Evolutionary conservation across 2,113 vertebrate species (phyloP), one percentile per base, ranked within the genome.

Genomic region (Grammomys dolichurus): DNA sequence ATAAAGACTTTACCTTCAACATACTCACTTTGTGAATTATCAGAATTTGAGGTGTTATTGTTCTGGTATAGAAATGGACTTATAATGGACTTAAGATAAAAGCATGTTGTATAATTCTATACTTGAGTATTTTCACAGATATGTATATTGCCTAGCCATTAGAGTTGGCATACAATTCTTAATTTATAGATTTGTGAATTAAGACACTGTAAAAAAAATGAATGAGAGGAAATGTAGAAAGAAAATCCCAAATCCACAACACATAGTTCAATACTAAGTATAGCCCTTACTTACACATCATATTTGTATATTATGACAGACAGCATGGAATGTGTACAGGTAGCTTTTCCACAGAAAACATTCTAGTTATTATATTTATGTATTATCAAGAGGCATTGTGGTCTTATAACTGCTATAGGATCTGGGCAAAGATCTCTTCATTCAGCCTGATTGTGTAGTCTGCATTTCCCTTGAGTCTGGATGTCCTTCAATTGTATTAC

Each of bases 351-450:
- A 13, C 3, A 40, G 46, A 67, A 90, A 58, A 60, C 20, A 60
- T 60, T 60, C 80, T 63, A 28, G 8, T 14, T 63, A 3, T 40
- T 7, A 2, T 70, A 40, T 91, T 46, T 20, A 31, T 40, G 0
- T 56, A 0, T 0, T 7, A 2, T 87, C 60, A 2, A 24, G 24
- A 16, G 48, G 0, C 31, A 7, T 17, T 88, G 26, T 33, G 54
- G 16, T 28, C 33, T 51, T 60, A 11, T 0, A 48, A 60, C n/a
- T 48, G 46, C 4, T 8, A 69, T 54, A 87, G 1, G 13, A 87
- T 69, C 86, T 16, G 31, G 7, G 13, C 33, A 58, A 56, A 16
- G 13, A 56, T 12, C 28, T 91, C 20, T 89, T 16, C 4, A 73
- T 17, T 78, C 12, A 16, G 12, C 13, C n/a, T 22, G 36, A 11